Percentiles rank a stretch among this genome's conserved stretches.
Conservation (phyloP, 2,797 vertebrate species). For the Corythornis leucogaster region DNA sequence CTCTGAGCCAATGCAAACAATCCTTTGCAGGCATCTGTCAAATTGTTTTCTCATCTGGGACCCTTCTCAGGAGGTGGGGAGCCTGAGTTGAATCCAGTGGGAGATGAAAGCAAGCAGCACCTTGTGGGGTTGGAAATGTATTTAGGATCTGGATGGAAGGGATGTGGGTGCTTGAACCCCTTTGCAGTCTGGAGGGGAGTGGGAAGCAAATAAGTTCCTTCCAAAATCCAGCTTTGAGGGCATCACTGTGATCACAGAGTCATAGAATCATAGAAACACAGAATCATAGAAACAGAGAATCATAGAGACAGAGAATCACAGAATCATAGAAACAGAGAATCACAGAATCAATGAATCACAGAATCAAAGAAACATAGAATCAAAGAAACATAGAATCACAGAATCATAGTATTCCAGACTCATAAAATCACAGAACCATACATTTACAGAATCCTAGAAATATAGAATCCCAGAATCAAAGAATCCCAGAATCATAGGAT, state of each 20-base stretch:
- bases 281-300: neutral
- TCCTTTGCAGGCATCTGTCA: conserved; percentile 48
- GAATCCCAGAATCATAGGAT: neutral
- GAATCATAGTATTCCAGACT: too few species aligned
- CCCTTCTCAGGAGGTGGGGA: neutral
- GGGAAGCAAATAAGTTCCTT: neutral
- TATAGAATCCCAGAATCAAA: neutral
- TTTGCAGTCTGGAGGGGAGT: rapidly evolving
- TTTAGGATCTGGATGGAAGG: neutral
- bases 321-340: too few species aligned
- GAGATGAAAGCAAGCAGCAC: conserved; percentile 30
- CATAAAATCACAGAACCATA: too few species aligned
- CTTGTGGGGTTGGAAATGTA: neutral
- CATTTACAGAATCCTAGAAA: too few species aligned
- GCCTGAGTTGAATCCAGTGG: neutral
- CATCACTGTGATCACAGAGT: neutral
- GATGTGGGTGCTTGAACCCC: rapidly evolving
- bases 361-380: neutral
- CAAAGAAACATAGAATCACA: too few species aligned
- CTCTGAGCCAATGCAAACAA: conserved; percentile 31
- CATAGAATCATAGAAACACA: neutral
- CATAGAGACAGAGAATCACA: too few species aligned
- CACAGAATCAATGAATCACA: too few species aligned
- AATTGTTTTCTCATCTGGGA: conserved; percentile 21
- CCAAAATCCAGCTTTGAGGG: neutral